Conservation (phyloP, 2,113 vertebrate genomes). For the Microcebus tavaratra region DNA sequence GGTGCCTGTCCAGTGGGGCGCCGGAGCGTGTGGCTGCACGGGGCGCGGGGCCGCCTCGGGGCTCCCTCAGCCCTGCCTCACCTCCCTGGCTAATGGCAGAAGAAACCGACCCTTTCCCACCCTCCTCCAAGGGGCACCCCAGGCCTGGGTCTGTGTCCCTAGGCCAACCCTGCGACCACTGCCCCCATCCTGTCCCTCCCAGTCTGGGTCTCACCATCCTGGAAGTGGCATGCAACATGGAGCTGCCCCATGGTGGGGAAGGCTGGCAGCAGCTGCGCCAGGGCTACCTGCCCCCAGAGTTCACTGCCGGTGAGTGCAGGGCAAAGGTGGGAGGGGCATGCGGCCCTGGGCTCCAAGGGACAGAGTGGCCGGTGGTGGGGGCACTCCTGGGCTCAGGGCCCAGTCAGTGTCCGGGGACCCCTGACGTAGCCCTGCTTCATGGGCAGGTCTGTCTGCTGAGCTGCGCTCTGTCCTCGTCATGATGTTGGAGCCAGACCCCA, state of each 20-base stretch:
- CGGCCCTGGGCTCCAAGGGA: not conserved
- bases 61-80: not conserved
- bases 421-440: not conserved
- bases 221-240: conserved; percentile 93
- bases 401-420: too few relatives aligned
- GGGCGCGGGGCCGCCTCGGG: not conserved
- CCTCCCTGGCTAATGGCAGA: not conserved
- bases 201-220: conserved; percentile 93
- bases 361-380: not conserved
- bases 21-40: not conserved
- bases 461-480: conserved; percentile 87
- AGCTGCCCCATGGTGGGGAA: conserved; percentile 92
- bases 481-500: conserved; percentile 90
- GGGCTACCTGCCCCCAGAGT: conserved; percentile 90
- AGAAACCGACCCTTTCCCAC: not conserved
- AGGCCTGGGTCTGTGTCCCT: not conserved
- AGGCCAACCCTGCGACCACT: not conserved
- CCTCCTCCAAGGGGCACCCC: not conserved
- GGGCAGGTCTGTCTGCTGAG: conserved; percentile 88
- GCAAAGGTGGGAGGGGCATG: too few relatives aligned
- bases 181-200: not conserved
- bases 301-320: conserved; percentile 87
- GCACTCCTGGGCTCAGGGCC: not conserved
- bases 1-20: not conserved
- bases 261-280: conserved; percentile 93